Evolutionary conservation across 1,140 invertebrate genomes (phyloP).

Genomic region (Trichoplusia ni): DNA sequence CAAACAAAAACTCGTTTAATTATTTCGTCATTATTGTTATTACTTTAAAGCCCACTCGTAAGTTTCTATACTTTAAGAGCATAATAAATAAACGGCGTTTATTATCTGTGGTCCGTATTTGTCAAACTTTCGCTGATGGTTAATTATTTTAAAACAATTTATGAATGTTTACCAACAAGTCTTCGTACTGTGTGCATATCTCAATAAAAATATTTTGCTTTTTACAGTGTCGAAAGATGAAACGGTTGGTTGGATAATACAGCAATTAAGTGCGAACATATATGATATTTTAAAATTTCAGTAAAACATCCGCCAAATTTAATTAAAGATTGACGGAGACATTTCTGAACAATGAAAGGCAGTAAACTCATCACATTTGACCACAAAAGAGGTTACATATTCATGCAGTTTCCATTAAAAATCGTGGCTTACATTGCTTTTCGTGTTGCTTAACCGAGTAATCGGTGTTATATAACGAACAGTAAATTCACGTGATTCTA

Average conservation of each 20-base stretch:
- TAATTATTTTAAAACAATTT: not conserved
- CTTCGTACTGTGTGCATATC: no score
- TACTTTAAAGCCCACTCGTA: not conserved
- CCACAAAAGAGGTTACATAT: no score
- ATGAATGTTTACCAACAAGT: not conserved
- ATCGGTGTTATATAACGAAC: slow-evolving; percentile 24
- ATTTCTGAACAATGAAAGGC: no score
- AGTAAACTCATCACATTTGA: slow-evolving; percentile 1
- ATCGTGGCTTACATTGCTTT: slow-evolving; percentile 17
- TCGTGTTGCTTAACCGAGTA: slow-evolving; percentile 18
- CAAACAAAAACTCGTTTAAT: slow-evolving; percentile 46
- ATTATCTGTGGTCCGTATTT: not conserved
- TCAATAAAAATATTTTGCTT: no score
- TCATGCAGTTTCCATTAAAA: no score
- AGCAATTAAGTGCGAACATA: no score
- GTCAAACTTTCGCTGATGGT: not conserved
- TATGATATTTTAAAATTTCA: no score
- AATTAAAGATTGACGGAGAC: no score
- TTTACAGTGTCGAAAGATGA: no score
- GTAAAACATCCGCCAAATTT: no score
- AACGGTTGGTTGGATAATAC: no score
- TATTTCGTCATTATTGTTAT: not conserved
- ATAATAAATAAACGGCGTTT: not conserved
- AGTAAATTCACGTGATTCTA: slow-evolving; percentile 29
- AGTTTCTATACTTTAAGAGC: slow-evolving; percentile 16